Evolutionary conservation across 2,797 vertebrate genomes (phyloP), one percentile per base, ranked within the genome.

Genomic region (Chelon auratus): DNA sequence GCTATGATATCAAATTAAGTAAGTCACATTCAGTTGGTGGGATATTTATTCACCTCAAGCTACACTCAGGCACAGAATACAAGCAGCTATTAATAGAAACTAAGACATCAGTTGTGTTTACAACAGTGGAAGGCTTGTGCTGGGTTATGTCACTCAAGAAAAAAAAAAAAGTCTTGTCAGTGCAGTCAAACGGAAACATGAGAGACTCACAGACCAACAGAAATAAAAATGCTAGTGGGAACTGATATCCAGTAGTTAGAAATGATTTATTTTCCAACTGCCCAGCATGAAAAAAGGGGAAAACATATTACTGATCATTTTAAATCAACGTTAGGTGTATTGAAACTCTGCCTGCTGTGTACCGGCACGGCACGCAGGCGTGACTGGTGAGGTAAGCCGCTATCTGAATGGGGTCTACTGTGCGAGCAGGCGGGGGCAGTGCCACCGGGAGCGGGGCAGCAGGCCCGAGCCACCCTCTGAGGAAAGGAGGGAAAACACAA

Each of bases 381-480:
- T 58, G 64, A 73, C 70, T 18, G 72, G 69, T 93, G 88, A 88
- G 82, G 87, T 91, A 81, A 91, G 72, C 68, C 13, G 51, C 12
- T 7, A 37, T 75, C 85, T 94, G 87, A 95, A 95, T 92, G 84
- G 88, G 13, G 80, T 91, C 92, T 76, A 68, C 74, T 86, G 88
- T 90, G 75, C 75, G 75, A 68, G 59, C 45, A 68, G 86, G 72
- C 58, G 83, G 89, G 81, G 92, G 85, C 81, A 84, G 89, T 87
- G 81, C 85, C 89, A 89, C 79, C 63, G 77, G 72, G 87, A 75
- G 80, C 86, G 62, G 81, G 77, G 79, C 75, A 62, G 68, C 58
- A 70, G 82, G 65, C 58, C 76, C 54, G 62, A 77, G 72, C 77
- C 80, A 76, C 42, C 65, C 57, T 87, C 73, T 66, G 24, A 61